Evolutionary conservation across 2,888 invertebrate genomes (phyloP).

Genomic region (Caenorhabditis sinica): DNA sequence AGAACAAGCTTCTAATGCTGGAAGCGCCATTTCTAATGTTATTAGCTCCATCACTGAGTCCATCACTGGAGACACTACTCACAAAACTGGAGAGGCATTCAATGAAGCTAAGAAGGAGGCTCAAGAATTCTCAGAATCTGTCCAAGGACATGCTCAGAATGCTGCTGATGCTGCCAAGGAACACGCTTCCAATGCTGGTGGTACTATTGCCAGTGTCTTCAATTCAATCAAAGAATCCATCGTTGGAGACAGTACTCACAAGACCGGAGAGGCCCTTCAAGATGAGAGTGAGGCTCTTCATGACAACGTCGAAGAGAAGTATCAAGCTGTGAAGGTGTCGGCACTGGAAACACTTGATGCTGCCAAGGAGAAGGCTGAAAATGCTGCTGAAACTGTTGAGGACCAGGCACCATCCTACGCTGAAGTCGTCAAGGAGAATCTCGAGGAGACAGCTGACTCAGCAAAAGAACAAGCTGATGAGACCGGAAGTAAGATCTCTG

Average conservation of each 20-base stretch:
- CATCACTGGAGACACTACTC: conserved; percentile 17
- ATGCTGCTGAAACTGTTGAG: background rate
- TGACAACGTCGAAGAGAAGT: background rate
- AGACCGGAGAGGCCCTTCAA: conserved; percentile 19
- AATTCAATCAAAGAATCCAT: conserved; percentile 7
- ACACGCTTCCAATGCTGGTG: conserved; percentile 13
- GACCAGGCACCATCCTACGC: background rate
- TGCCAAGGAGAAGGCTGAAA: background rate
- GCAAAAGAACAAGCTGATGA: conserved; percentile 21
- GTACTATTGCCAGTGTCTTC: background rate
- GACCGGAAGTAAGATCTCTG: background rate
- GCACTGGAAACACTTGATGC: background rate
- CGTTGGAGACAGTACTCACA: conserved; percentile 11
- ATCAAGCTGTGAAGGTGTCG: background rate
- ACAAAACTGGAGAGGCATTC: conserved; percentile 24
- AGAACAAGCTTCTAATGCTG: conserved; percentile 16
- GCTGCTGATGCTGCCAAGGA: conserved; percentile 20
- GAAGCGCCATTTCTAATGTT: conserved; percentile 20
- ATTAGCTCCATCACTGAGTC: conserved; percentile 8
- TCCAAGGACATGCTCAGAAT: conserved; percentile 1
- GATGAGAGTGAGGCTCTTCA: conserved; percentile 4
- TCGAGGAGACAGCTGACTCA: conserved; percentile 1
- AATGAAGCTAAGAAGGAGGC: conserved; percentile 33
- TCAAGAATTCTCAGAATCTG: conserved; percentile 30
- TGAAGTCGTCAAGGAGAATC: conserved; percentile 1